Base-by-base conservation (phyloP, 2,888 invertebrate genomes). In the Phymatocera aterrima region DNA sequence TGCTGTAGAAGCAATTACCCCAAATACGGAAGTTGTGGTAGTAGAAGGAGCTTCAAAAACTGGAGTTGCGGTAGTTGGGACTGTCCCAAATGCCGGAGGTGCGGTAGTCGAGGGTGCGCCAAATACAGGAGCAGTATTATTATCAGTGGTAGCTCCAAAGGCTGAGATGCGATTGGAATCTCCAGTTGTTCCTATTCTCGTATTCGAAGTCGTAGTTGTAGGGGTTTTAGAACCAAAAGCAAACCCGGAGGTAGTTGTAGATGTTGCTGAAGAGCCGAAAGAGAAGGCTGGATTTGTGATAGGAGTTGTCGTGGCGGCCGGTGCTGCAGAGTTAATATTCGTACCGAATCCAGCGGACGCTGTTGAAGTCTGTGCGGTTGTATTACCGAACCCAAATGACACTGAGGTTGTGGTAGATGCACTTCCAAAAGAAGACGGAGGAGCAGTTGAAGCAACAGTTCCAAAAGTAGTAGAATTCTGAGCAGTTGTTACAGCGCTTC, bases 241-340 rank as follows among this genome's bases (percentile, higher is more conserved):
- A 12, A 72, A 78, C 1, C 34, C 43, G 70, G 24, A 37, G 40
- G 37, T 75, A 6, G 31, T 48, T 8, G 48, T 21, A 3, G 79
- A n/a, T 8, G 78, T 21, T 5, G 64, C 12, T 1, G 80, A 8
- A 1, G 81, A 18, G 0, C 81, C 82, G 57, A 86, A 86, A 8
- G 80, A 78, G 40, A 86, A 85, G n/a, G 34, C 31, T 77, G 77
- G 54, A 46, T 54, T 37, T 40, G 61, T 64, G n/a, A n/a, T 24
- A 12, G 77, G 15, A 15, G 77, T 37, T 15, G 75, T 37, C 5
- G 31, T 21, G 12, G 34, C 21, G 12, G 68, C 60, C 5, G 79
- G 15, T 40, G 70, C 57, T 15, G 57, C 34, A 2, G 70, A 64
- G 24, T 43, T 75, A 51, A 24, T 51, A 24, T 60, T 40, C 34